phyloP scores from a whole-genome alignment of 2,888 invertebrate species.

The Epiblema foenella region DNA sequence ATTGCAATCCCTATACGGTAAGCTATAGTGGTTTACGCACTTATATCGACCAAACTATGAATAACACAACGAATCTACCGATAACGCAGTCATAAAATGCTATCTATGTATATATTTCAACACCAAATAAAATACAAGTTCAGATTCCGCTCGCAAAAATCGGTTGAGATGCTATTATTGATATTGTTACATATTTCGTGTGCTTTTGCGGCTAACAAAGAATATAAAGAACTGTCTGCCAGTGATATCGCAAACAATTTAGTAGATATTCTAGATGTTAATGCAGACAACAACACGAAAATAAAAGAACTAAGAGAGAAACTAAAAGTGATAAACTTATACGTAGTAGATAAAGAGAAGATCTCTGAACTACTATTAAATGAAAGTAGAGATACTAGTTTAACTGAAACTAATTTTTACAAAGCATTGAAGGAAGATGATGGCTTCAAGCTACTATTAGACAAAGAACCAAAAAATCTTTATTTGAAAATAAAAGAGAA shows the following conservation, averaged over 20 bases:
- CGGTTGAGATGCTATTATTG: conserved; percentile 22
- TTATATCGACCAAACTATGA: background rate
- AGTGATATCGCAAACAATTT: conserved; percentile 55
- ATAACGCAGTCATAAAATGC: conserved; percentile 46
- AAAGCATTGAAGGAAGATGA: conserved; percentile 66
- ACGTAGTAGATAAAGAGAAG: conserved; percentile 61
- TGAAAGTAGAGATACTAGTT: conserved; percentile 55
- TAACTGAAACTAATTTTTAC: conserved; percentile 70
- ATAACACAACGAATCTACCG: conserved; percentile 34
- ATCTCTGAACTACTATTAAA: conserved; percentile 58
- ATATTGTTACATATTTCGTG: conserved; percentile 9
- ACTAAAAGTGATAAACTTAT: conserved; percentile 60
- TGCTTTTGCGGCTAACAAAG: conserved; percentile 13
- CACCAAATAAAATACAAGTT: conserved; percentile 37
- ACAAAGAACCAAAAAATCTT: conserved; percentile 62
- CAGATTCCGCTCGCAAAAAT: conserved; percentile 31
- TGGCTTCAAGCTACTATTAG: conserved; percentile 55
- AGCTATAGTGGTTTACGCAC: background rate
- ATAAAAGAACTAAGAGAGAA: conserved; percentile 65
- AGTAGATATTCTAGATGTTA: conserved; percentile 49
- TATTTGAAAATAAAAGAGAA: conserved; percentile 72
- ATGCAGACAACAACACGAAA: conserved; percentile 50
- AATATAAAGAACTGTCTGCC: conserved; percentile 44
- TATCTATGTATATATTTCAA: conserved; percentile 46
- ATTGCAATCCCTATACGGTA: background rate